Evolutionary conservation across 2,888 invertebrate species (phyloP).

Genomic region (Nebria salina): DNA sequence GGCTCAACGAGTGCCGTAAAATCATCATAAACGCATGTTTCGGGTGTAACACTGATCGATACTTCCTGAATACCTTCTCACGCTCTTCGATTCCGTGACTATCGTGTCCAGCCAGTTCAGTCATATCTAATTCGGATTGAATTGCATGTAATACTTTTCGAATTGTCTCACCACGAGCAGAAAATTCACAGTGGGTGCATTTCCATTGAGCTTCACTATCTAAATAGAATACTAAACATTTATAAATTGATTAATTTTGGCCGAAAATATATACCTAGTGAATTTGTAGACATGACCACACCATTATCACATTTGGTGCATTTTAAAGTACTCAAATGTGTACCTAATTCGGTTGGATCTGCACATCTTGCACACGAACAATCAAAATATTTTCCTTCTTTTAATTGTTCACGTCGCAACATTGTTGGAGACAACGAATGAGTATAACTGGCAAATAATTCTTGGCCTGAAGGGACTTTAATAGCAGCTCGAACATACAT

Average conservation of each 20-base stretch:
- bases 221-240: constrained; percentile 52
- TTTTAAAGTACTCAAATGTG: constrained; percentile 80
- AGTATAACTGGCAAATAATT: constrained; percentile 79
- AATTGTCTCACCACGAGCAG: constrained; percentile 70
- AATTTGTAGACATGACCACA: constrained; percentile 70
- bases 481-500: constrained; percentile 76
- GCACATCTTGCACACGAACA: constrained; percentile 80
- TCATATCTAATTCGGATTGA: constrained; percentile 73
- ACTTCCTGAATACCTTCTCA: constrained; percentile 72
- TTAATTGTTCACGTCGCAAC: constrained; percentile 73
- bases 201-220: constrained; percentile 72
- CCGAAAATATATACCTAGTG: constrained; percentile 67
- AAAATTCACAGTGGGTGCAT: constrained; percentile 75
- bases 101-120: constrained; percentile 68
- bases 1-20: constrained; percentile 75
- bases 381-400: constrained; percentile 81
- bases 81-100: constrained; percentile 71
- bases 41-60: constrained; percentile 78
- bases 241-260: background rate
- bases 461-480: constrained; percentile 70
- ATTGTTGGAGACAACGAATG: constrained; percentile 78
- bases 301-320: constrained; percentile 82
- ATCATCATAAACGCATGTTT: constrained; percentile 76
- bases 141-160: constrained; percentile 71
- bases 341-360: constrained; percentile 83